Conservation (phyloP, 2,888 invertebrate species). For the Watsonalla cultraria region DNA sequence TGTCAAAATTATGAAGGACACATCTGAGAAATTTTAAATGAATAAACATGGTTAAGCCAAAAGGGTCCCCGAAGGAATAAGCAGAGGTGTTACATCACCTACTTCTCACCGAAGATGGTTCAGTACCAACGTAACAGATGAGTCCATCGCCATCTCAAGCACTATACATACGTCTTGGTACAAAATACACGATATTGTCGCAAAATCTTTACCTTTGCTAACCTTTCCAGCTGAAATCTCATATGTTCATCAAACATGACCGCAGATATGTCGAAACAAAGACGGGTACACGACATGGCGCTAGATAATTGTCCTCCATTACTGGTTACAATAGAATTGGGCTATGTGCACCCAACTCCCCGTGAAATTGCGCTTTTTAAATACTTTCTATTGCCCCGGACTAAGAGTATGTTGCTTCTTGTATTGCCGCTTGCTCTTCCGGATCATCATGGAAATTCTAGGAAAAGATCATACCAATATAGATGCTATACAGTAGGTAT, state of each 20-base stretch:
- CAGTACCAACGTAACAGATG: too few species aligned
- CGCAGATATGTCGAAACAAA: conserved; percentile 25
- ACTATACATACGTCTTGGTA: too few species aligned
- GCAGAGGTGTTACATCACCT: too few species aligned
- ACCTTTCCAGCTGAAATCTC: conserved; percentile 3
- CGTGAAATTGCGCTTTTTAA: conserved; percentile 74
- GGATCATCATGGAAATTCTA: too few species aligned
- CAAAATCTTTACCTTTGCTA: conserved; percentile 2
- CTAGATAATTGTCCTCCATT: conserved; percentile 62
- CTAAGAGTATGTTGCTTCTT: neutral
- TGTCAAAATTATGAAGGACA: too few species aligned
- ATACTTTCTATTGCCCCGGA: conserved; percentile 57
- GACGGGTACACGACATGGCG: conserved; percentile 37
- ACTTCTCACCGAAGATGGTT: too few species aligned
- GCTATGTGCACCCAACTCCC: conserved; percentile 51
- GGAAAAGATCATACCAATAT: too few species aligned
- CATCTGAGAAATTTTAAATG: too few species aligned
- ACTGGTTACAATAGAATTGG: conserved; percentile 73
- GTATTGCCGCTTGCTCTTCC: neutral
- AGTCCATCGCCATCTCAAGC: too few species aligned
- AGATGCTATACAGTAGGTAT: too few species aligned
- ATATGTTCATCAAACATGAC: conserved; percentile 21
- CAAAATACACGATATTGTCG: neutral
- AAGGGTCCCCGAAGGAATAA: too few species aligned
- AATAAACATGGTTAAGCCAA: too few species aligned